Conservation (phyloP, 2,113 vertebrate species). For the Hylia prasina region DNA sequence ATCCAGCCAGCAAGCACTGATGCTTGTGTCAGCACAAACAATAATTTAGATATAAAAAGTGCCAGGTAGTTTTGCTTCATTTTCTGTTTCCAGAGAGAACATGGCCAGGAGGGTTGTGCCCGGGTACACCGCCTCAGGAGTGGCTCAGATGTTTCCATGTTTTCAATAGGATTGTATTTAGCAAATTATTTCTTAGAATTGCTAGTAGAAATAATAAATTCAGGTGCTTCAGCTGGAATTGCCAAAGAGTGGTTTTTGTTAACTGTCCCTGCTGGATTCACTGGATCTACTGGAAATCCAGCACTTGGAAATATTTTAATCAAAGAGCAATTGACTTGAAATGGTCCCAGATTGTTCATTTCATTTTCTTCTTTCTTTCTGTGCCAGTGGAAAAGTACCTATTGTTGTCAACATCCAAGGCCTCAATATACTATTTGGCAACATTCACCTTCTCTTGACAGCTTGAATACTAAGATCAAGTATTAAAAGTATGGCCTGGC, state of each 20-base stretch:
- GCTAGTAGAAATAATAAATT: neutral
- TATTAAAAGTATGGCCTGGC: constrained; percentile 41
- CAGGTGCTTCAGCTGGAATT: neutral
- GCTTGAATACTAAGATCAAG: constrained; percentile 38
- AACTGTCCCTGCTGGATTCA: neutral
- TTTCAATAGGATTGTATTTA: neutral
- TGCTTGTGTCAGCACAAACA: neutral
- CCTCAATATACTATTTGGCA: constrained; percentile 17
- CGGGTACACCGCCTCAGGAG: neutral
- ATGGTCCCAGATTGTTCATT: constrained; percentile 11
- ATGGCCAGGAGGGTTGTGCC: neutral
- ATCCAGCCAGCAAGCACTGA: neutral
- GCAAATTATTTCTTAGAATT: neutral
- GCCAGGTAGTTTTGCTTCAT: neutral
- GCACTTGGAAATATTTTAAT: neutral
- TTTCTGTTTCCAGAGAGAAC: neutral
- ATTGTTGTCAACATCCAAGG: neutral
- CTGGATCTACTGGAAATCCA: neutral
- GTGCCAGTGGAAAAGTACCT: constrained; percentile 34
- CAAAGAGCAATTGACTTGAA: constrained; percentile 38
- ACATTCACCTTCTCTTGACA: neutral
- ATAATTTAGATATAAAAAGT: neutral
- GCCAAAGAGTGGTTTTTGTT: neutral
- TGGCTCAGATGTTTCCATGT: fast-evolving
- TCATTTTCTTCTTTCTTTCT: constrained; percentile 5